phyloP scores from a whole-genome alignment of 1,140 invertebrate genomes.

The Diorhabda carinulata region DNA sequence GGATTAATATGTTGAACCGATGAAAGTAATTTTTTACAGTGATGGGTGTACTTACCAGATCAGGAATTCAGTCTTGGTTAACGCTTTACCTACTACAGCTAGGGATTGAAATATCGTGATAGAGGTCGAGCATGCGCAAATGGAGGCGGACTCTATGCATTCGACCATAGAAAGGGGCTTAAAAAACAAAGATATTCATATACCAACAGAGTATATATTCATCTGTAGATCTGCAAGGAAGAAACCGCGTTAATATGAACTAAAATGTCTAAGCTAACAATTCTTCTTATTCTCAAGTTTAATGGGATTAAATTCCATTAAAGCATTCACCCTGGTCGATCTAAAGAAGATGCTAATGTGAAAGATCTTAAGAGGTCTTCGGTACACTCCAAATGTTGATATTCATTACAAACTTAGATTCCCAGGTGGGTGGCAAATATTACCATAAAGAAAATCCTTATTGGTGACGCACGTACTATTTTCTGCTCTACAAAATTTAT shows the following conservation, averaged over 20 bases:
- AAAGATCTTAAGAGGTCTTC: slow-evolving; percentile 17
- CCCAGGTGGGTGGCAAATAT: slow-evolving; percentile 7
- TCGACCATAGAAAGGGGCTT: slow-evolving; percentile 20
- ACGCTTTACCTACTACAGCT: slow-evolving; percentile 4
- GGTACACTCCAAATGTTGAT: slow-evolving; percentile 12
- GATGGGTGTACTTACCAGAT: slow-evolving; percentile 24
- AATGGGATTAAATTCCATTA: slow-evolving; percentile 4
- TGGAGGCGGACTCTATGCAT: slow-evolving; percentile 24
- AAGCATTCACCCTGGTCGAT: slow-evolving; percentile 19
- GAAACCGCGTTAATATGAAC: slow-evolving; percentile 5
- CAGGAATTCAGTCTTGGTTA: slow-evolving; percentile 7
- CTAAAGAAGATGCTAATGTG: slow-evolving; percentile 17
- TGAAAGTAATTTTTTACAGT: slow-evolving; percentile 22
- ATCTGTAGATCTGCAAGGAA: slow-evolving; percentile 11
- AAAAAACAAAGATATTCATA: slow-evolving; percentile 13
- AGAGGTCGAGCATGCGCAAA: slow-evolving; percentile 24
- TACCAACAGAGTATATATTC: slow-evolving; percentile 6
- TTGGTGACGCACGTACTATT: background rate
- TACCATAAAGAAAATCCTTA: slow-evolving; percentile 13
- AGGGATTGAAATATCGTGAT: slow-evolving; percentile 14
- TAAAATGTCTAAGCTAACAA: slow-evolving; percentile 10
- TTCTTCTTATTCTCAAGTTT: slow-evolving; percentile 11
- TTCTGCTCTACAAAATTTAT: background rate
- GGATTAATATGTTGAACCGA: background rate
- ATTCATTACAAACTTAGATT: slow-evolving; percentile 20